Evolutionary conservation across 2,888 invertebrate genomes (phyloP), one percentile per base, ranked within the genome.

Genomic region (Hipparchia semele): DNA sequence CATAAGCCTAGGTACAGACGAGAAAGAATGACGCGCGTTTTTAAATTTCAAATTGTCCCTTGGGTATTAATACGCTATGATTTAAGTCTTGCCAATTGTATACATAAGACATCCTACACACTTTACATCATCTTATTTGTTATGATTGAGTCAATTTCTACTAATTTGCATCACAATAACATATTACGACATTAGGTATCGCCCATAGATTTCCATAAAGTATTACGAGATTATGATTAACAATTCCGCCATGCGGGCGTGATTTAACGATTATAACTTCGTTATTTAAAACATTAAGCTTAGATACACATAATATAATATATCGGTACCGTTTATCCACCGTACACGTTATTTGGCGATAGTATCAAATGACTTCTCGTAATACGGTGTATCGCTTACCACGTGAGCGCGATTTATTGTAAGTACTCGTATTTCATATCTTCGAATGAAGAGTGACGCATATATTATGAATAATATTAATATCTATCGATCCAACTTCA

Each of bases 371-470:
- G 45, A 12, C 51, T 53, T 65, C 64, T n/a, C 56, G 33, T 69
- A 39, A 23, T 58, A 54, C 58, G 53, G 53, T 9, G 68, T 74
- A 60, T 70, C 68, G 33, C 56, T 72, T 74, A 72, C 58, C 70
- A 72, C 67, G 59, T 65, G 6, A 7, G 61, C 58, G 69, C 9
- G 58, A 58, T 71, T 71, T 71, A 65, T 68, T 23, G 23, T 23
- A 23, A 23, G 23, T 23, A 23, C 23, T 23, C 23, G 1, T 23
- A 1, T 23, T 23, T 23, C 23, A 23, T 23, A 23, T 23, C 1
- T 23, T 23, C 23, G 23, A 23, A 23, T 23, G 23, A 23, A 23
- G 23, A 23, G 23, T 23, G 23, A 23, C 23, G 23, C 23, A 23
- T 23, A 23, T 23, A 23, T 23, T 23, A 23, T 23, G 23, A 23